Conservation (phyloP, 1,140 invertebrate genomes). For the Bilobella aurantiaca region DNA sequence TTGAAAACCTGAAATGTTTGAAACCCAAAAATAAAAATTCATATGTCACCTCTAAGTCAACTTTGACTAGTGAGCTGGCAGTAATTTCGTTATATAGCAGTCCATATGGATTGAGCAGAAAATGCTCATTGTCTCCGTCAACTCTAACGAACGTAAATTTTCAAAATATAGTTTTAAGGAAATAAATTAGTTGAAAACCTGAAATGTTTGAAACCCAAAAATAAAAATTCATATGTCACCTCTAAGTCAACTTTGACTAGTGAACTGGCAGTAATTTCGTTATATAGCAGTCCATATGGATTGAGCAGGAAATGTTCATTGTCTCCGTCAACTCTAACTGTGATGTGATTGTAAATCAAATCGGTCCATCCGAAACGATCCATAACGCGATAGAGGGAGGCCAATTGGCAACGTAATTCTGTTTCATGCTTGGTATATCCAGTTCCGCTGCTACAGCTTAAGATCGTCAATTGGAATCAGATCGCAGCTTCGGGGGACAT, state of each 20-base stretch:
- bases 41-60: too few relatives aligned
- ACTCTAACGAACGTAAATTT: too few relatives aligned
- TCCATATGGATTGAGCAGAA: slow-evolving; percentile 93
- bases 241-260: slow-evolving; percentile 78
- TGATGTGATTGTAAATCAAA: slow-evolving; percentile 65
- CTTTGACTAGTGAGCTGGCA: slow-evolving; percentile 89
- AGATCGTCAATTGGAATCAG: too few relatives aligned
- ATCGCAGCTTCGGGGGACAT: too few relatives aligned
- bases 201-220: too few relatives aligned
- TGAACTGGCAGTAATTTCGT: slow-evolving; percentile 94
- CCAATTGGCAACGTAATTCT: slow-evolving; percentile 87
- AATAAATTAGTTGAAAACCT: too few relatives aligned
- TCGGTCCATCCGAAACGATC: slow-evolving; percentile 95
- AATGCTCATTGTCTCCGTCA: slow-evolving; percentile 93
- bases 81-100: slow-evolving; percentile 94
- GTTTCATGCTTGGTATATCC: slow-evolving; percentile 93
- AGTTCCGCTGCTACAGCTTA: too few relatives aligned
- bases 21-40: too few relatives aligned
- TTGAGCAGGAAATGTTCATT: slow-evolving; percentile 94
- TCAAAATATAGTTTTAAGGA: too few relatives aligned
- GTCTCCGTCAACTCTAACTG: slow-evolving; percentile 84
- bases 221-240: too few relatives aligned
- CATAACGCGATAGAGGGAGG: slow-evolving; percentile 85
- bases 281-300: slow-evolving; percentile 89
- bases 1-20: too few relatives aligned